Conservation (phyloP, 2,888 invertebrate species). For the Cataglyphis cursor region DNA sequence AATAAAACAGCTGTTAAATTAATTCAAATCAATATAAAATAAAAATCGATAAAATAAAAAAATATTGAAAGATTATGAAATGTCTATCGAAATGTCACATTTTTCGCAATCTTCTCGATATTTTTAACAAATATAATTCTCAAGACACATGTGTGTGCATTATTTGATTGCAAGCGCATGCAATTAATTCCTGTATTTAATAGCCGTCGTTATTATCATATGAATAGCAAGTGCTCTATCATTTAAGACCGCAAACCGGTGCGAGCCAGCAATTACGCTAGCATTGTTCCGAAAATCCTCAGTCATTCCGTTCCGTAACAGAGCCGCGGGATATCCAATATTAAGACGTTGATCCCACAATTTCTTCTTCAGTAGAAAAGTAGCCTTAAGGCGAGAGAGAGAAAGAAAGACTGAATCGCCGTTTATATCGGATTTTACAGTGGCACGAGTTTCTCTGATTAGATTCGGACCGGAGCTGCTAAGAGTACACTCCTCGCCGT, state of each 20-base stretch:
- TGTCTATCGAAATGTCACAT: background rate
- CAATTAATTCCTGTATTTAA: conserved; percentile 50
- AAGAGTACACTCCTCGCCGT: conserved; percentile 22
- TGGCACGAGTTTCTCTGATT: conserved; percentile 36
- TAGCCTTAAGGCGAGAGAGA: background rate
- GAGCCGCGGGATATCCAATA: conserved; percentile 38
- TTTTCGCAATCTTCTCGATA: background rate
- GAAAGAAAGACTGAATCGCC: background rate
- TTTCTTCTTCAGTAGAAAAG: conserved; percentile 33
- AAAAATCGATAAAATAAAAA: conserved; percentile 1
- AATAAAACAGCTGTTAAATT: background rate
- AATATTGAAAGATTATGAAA: background rate
- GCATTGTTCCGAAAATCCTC: conserved; percentile 53
- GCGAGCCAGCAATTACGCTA: conserved; percentile 45
- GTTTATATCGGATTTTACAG: conserved; percentile 35
- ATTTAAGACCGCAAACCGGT: conserved; percentile 26
- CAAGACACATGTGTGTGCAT: background rate
- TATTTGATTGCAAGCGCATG: conserved; percentile 10
- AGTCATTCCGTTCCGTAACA: conserved; percentile 29
- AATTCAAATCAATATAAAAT: background rate
- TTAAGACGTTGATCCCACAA: conserved; percentile 54
- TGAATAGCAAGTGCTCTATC: conserved; percentile 37
- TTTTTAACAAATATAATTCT: conserved; percentile 19
- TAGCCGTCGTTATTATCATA: conserved; percentile 36
- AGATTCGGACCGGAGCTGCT: conserved; percentile 13